These are phyloP conservation scores for Seladonia tumulorum DNA, from an alignment of 2,888 invertebrate genomes.

Conservation along the genomic window DNA sequence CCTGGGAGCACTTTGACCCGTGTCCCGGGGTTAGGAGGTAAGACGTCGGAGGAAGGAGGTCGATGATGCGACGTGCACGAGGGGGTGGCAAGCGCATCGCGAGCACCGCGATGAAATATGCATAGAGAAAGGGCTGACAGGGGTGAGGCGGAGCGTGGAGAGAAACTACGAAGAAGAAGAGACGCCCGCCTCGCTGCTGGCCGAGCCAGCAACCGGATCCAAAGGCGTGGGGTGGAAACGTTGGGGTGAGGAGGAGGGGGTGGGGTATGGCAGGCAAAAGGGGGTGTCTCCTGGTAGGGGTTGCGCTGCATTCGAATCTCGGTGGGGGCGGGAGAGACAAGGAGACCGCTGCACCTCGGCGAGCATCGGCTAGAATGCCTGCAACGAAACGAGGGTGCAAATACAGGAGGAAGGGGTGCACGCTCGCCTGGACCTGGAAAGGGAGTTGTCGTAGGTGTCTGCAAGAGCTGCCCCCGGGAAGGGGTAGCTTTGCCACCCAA, in stretches of 20 bases:
- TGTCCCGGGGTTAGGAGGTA: constrained; percentile 53
- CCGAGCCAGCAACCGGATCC: constrained; percentile 15
- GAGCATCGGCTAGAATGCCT: constrained; percentile 67
- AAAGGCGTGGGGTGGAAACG: constrained; percentile 6
- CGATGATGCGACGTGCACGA: constrained; percentile 58
- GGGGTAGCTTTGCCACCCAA: constrained; percentile 60
- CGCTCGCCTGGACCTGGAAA: constrained; percentile 51
- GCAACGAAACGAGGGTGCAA: constrained; percentile 54
- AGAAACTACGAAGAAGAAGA: constrained; percentile 47
- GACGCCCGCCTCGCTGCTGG: constrained; percentile 39
- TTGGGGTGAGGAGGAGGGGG: background rate
- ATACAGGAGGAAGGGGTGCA: constrained; percentile 38
- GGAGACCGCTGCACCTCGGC: constrained; percentile 60
- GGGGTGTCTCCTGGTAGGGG: constrained; percentile 15
- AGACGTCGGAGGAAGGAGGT: constrained; percentile 57
- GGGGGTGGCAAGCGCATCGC: constrained; percentile 50
- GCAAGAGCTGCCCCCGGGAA: constrained; percentile 39
- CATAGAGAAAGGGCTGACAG: constrained; percentile 62
- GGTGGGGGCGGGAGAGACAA: constrained; percentile 60
- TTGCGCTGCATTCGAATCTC: constrained; percentile 70
- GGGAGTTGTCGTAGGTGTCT: constrained; percentile 62
- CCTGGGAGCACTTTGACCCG: constrained; percentile 55
- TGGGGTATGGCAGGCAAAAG: background rate
- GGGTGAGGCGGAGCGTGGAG: constrained; percentile 47
- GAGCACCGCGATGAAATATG: constrained; percentile 67